phyloP scores from a whole-genome alignment of 37 sponge, comb jelly and placozoan genomes.

The Agelas oroides region DNA sequence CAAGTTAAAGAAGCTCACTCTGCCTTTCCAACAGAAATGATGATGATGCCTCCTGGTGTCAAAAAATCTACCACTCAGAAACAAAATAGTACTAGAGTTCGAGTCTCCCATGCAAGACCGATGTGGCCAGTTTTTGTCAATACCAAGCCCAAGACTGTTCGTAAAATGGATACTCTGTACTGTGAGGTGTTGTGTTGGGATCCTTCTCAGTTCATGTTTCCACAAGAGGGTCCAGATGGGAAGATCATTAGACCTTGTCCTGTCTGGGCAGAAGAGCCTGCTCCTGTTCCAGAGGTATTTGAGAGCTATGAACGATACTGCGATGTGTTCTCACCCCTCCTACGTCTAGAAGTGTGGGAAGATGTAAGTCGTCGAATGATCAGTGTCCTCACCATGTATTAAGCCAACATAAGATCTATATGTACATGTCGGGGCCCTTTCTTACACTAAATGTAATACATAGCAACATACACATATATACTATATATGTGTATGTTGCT shows the following conservation, averaged over 20 bases:
- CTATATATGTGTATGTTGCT: too few relatives aligned
- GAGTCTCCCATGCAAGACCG: too few relatives aligned
- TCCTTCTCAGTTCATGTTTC: slow-evolving; percentile 28
- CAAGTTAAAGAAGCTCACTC: too few relatives aligned
- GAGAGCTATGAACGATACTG: slow-evolving; percentile 43
- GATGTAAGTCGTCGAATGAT: slow-evolving; percentile 25
- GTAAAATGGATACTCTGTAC: slow-evolving; percentile 26
- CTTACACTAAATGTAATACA: too few relatives aligned
- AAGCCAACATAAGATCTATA: neutral
- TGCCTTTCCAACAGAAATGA: too few relatives aligned
- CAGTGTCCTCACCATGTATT: neutral
- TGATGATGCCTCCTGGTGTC: too few relatives aligned
- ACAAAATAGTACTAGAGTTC: too few relatives aligned
- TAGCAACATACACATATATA: too few relatives aligned
- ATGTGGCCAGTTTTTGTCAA: too few relatives aligned
- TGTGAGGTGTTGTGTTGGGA: slow-evolving; percentile 37
- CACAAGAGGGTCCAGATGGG: slow-evolving; percentile 6
- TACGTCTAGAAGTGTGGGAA: slow-evolving; percentile 57
- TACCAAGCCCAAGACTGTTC: slow-evolving; percentile 2
- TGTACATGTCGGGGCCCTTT: too few relatives aligned
- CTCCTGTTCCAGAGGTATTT: slow-evolving; percentile 40
- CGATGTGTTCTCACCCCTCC: slow-evolving; percentile 37
- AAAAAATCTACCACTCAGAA: too few relatives aligned
- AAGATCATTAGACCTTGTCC: slow-evolving; percentile 5
- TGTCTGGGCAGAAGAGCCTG: neutral